Evolutionary conservation across 2,888 invertebrate species (phyloP).

Genomic region (Apodemia hepburni): DNA sequence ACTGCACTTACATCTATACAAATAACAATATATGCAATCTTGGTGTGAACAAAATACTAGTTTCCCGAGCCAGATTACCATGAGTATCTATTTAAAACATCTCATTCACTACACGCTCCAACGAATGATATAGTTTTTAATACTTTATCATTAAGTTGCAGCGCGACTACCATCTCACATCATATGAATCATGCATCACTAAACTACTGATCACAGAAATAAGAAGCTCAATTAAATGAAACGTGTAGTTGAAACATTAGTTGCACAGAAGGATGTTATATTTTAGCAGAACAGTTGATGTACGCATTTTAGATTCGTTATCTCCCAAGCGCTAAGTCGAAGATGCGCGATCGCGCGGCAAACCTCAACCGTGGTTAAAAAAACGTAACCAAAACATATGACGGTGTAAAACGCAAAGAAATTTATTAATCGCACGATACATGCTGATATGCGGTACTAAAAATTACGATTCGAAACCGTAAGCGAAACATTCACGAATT

Average conservation of each 20-base stretch:
- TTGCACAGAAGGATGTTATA: constrained; percentile 20
- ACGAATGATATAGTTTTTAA: neutral
- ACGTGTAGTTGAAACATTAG: constrained; percentile 8
- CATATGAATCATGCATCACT: constrained; percentile 37
- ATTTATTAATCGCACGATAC: constrained; percentile 45
- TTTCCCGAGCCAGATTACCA: constrained; percentile 20
- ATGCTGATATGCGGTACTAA: constrained; percentile 49
- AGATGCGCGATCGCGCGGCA: constrained; percentile 21
- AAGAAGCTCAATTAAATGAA: constrained; percentile 30
- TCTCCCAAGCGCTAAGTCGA: constrained; percentile 24
- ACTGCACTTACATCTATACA: too few relatives aligned
- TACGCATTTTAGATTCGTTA: constrained; percentile 16
- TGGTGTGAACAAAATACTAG: neutral
- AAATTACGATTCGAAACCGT: constrained; percentile 47
- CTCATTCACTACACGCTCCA: constrained; percentile 8
- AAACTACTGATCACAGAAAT: constrained; percentile 33
- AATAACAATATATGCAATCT: neutral
- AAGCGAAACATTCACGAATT: constrained; percentile 31
- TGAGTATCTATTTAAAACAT: neutral
- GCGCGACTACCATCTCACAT: constrained; percentile 18
- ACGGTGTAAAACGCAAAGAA: constrained; percentile 38
- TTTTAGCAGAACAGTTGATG: constrained; percentile 15
- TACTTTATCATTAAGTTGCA: constrained; percentile 10
- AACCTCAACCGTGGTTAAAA: constrained; percentile 27
- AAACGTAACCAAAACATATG: constrained; percentile 23